Evolutionary conservation across 1,140 invertebrate genomes (phyloP).

Genomic region (Hirudo medicinalis): DNA sequence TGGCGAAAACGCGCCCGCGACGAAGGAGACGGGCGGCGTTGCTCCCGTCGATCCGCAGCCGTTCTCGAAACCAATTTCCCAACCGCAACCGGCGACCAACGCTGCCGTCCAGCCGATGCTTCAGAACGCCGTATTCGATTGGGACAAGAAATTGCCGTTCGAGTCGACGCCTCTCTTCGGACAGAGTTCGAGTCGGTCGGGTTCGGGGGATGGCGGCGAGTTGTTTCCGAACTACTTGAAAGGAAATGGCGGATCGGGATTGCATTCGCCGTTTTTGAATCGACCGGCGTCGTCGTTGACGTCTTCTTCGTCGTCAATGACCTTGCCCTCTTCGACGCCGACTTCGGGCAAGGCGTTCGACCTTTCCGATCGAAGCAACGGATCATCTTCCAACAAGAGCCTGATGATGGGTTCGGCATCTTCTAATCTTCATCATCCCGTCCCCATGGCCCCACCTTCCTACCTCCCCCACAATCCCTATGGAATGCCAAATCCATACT

Average conservation of each 20-base stretch:
- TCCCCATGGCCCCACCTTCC: slow-evolving; percentile 9
- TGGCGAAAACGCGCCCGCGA: not conserved
- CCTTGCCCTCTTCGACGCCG: not conserved
- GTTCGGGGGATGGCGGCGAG: not conserved
- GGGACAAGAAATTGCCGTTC: not conserved
- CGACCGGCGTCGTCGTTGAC: not conserved
- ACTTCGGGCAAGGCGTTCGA: slow-evolving; percentile 1
- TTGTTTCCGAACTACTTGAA: slow-evolving; percentile 3
- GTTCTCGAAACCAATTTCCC: not conserved
- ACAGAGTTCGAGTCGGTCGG: not conserved
- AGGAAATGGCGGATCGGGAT: not conserved
- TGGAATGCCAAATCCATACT: slow-evolving; percentile 16
- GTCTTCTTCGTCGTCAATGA: not conserved
- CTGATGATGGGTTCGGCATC: not conserved
- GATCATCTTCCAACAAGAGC: not conserved
- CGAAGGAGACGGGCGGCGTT: not conserved
- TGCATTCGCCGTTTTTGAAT: not conserved
- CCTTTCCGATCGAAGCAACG: not conserved
- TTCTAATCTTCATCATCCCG: not conserved
- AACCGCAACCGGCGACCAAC: not conserved
- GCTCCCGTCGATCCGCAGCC: not conserved
- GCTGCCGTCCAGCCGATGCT: not conserved
- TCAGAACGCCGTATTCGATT: not conserved
- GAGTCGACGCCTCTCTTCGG: not conserved
- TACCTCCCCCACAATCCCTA: slow-evolving; percentile 9